Conservation (phyloP, 2,113 vertebrate species). For the Hymenochirus boettgeri region DNA sequence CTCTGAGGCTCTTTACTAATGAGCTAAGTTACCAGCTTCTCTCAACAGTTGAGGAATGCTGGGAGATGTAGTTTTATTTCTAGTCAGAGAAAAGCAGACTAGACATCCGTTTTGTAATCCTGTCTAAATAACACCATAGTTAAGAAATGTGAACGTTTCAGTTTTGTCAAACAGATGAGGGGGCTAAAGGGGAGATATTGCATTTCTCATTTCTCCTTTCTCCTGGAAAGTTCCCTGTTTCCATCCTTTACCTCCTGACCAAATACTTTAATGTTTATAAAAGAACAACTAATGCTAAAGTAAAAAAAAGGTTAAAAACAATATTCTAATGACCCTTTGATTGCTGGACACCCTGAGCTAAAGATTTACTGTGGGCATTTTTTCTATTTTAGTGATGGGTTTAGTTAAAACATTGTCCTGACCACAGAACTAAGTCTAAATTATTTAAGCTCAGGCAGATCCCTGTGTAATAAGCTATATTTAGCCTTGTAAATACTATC, state of each 20-base stretch:
- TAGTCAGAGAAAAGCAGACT: neutral
- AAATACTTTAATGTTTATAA: neutral
- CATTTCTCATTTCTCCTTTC: conserved; percentile 3
- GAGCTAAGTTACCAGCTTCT: too few relatives aligned
- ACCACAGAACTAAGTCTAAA: too few relatives aligned
- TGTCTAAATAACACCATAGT: neutral
- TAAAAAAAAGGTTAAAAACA: neutral
- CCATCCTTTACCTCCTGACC: neutral
- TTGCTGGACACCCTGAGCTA: neutral
- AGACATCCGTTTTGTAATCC: neutral
- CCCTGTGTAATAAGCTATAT: too few relatives aligned
- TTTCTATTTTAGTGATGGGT: too few relatives aligned
- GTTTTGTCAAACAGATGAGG: neutral
- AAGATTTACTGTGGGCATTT: too few relatives aligned
- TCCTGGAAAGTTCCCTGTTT: neutral
- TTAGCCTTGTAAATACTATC: too few relatives aligned
- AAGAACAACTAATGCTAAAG: neutral
- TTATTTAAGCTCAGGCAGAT: too few relatives aligned
- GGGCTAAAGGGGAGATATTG: neutral
- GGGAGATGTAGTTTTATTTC: neutral
- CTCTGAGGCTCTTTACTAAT: too few relatives aligned
- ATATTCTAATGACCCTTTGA: neutral
- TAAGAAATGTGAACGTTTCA: neutral
- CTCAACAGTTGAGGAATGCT: neutral
- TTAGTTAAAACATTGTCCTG: too few relatives aligned